Percentiles rank a stretch among this genome's conserved stretches.
phyloP scores from a whole-genome alignment of 2,888 invertebrate species.

The Cataglyphis cursor region DNA sequence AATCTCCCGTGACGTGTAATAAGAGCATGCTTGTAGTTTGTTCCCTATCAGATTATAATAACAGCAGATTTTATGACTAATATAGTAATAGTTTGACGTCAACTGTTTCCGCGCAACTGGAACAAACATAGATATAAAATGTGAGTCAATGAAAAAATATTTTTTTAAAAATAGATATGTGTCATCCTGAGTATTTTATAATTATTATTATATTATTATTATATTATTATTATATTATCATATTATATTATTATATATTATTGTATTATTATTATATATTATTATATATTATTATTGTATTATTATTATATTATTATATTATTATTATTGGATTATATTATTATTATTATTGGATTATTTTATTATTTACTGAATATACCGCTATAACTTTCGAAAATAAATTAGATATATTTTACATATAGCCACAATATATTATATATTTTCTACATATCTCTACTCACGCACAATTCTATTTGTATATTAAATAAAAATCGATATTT shows the following conservation, averaged over 20 bases:
- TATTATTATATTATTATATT: too few relatives aligned
- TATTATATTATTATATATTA: too few relatives aligned
- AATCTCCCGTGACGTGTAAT: slow-evolving; percentile 34
- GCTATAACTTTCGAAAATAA: neutral
- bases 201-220: too few relatives aligned
- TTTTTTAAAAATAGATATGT: neutral
- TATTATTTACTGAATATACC: neutral
- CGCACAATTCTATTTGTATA: neutral
- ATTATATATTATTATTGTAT: too few relatives aligned
- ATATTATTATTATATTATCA: too few relatives aligned
- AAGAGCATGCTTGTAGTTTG: slow-evolving; percentile 27
- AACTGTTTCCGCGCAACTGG: slow-evolving; percentile 46
- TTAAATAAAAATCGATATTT: neutral
- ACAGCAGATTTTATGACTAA: slow-evolving; percentile 46
- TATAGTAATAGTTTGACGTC: slow-evolving; percentile 45
- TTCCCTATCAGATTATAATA: slow-evolving; percentile 33
- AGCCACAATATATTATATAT: neutral
- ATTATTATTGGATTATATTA: too few relatives aligned
- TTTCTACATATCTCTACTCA: neutral
- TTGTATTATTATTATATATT: too few relatives aligned
- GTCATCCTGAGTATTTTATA: neutral
- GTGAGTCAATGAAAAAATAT: neutral
- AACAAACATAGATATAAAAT: slow-evolving; percentile 24
- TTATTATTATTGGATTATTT: too few relatives aligned
- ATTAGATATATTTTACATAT: neutral